These are phyloP conservation scores for Tinea pellionella DNA, from an alignment of 2,888 invertebrate species.

Conservation along the genomic window DNA sequence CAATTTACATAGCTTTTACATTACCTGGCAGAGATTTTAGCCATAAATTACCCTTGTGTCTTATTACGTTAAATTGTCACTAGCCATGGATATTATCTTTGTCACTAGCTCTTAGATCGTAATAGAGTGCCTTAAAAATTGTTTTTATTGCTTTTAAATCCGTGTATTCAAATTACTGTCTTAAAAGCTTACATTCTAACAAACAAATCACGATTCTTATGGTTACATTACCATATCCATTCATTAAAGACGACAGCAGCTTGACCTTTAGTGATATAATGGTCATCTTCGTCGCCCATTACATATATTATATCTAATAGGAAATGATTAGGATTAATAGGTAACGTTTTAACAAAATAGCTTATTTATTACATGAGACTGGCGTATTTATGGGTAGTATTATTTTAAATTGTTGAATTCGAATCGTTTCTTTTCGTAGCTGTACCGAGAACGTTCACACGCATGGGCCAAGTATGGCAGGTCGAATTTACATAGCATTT, in stretches of 20 bases:
- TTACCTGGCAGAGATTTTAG: too few species aligned
- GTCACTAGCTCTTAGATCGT: too few species aligned
- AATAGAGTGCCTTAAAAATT: slow-evolving; percentile 15
- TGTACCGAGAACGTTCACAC: slow-evolving; percentile 39
- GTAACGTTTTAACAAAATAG: slow-evolving; percentile 11
- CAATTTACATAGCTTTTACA: too few species aligned
- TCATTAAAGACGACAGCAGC: slow-evolving; percentile 18
- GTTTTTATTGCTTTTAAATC: too few species aligned
- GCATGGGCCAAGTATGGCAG: slow-evolving; percentile 28
- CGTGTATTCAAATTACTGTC: too few species aligned
- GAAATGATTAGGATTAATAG: slow-evolving; percentile 13
- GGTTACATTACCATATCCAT: slow-evolving; percentile 16
- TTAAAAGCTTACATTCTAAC: not conserved
- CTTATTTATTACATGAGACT: slow-evolving; percentile 15
- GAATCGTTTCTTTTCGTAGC: not conserved
- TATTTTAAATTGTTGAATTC: not conserved
- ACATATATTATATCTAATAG: slow-evolving; percentile 2
- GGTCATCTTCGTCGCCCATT: slow-evolving; percentile 14
- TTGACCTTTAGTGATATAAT: slow-evolving; percentile 11
- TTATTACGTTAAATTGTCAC: too few species aligned
- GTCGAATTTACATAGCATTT: slow-evolving; percentile 48
- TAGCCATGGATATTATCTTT: too few species aligned
- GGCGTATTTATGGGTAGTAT: not conserved
- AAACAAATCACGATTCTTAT: slow-evolving; percentile 5
- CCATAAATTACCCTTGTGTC: too few species aligned